Percentiles rank a stretch among this genome's conserved stretches.
These are phyloP conservation scores for Antitype chi DNA, from an alignment of 2,888 invertebrate genomes.

Conservation along the genomic window DNA sequence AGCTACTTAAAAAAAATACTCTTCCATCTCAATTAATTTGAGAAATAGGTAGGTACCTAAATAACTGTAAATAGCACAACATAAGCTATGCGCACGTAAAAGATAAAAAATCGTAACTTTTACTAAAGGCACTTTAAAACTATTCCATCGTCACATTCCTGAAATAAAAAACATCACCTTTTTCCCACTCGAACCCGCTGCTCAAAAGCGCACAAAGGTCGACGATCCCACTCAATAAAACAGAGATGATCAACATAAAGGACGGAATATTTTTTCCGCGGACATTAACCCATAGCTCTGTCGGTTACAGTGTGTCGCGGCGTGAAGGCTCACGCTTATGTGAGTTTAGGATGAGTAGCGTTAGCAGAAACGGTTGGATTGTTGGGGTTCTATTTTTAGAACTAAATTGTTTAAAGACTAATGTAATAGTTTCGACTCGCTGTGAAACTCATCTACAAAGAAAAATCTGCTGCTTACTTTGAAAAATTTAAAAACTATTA, in stretches of 20 bases:
- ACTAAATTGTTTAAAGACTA: neutral
- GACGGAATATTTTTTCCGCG: slow-evolving; percentile 49
- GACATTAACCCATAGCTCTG: slow-evolving; percentile 47
- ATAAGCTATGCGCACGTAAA: neutral
- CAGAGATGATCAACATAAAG: slow-evolving; percentile 38
- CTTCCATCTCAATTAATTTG: neutral
- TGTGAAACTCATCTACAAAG: neutral
- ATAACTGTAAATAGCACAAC: neutral
- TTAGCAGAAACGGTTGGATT: slow-evolving; percentile 47
- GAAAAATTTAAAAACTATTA: neutral
- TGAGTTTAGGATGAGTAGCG: slow-evolving; percentile 67
- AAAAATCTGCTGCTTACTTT: neutral
- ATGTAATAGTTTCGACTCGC: too few relatives aligned
- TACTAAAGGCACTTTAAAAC: neutral
- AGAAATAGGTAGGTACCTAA: neutral
- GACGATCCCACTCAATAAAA: slow-evolving; percentile 39
- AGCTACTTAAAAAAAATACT: too few relatives aligned
- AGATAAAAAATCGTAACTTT: neutral
- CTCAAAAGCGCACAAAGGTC: slow-evolving; percentile 31
- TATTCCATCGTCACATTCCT: neutral
- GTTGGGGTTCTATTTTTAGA: slow-evolving; percentile 19
- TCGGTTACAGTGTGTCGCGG: slow-evolving; percentile 56
- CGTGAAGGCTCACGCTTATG: slow-evolving; percentile 66
- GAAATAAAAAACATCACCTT: neutral
- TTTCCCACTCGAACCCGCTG: neutral